These are phyloP conservation scores for Menidia beryllina DNA, from an alignment of 2,113 vertebrate species.

Conservation along the genomic window DNA sequence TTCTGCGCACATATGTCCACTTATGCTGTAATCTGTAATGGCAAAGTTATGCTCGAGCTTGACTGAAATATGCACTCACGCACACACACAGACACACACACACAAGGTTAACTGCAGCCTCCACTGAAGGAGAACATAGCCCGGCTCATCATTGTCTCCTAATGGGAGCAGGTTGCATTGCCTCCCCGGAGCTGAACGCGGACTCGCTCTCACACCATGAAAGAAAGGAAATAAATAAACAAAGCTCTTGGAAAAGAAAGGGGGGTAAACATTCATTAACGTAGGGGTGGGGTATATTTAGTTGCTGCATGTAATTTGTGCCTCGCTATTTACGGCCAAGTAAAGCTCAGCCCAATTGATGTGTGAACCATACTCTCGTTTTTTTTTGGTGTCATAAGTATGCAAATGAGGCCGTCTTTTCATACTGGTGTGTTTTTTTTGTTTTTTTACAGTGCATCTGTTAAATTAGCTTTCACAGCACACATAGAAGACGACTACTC, in stretches of 20 bases:
- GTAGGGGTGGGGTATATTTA: constrained; percentile 55
- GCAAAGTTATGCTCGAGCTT: constrained; percentile 38
- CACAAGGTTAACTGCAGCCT: constrained; percentile 56
- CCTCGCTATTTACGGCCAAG: constrained; percentile 60
- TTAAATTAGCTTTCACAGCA: constrained; percentile 56
- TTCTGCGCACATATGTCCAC: constrained; percentile 15
- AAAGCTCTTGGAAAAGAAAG: constrained; percentile 17
- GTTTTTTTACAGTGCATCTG: constrained; percentile 44
- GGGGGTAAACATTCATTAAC: constrained; percentile 53
- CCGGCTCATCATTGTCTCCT: constrained; percentile 63
- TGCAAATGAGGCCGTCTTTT: constrained; percentile 59
- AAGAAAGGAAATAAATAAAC: constrained; percentile 53
- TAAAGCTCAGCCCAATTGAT: constrained; percentile 56
- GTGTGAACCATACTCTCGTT: constrained; percentile 44
- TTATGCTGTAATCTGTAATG: constrained; percentile 42
- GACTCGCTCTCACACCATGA: constrained; percentile 11
- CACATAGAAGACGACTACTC: constrained; percentile 38
- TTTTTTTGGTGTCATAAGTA: constrained; percentile 60
- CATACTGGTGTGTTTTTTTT: constrained; percentile 54
- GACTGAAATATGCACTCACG: constrained; percentile 43
- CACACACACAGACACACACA: constrained; percentile 36
- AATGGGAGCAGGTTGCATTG: constrained; percentile 57
- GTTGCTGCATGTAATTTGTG: constrained; percentile 52
- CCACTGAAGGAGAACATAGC: constrained; percentile 50
- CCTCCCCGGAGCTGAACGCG: constrained; percentile 19